These are phyloP conservation scores for Rousettus leschenaultii DNA, from an alignment of 2,113 vertebrate genomes.

Conservation along the genomic window DNA sequence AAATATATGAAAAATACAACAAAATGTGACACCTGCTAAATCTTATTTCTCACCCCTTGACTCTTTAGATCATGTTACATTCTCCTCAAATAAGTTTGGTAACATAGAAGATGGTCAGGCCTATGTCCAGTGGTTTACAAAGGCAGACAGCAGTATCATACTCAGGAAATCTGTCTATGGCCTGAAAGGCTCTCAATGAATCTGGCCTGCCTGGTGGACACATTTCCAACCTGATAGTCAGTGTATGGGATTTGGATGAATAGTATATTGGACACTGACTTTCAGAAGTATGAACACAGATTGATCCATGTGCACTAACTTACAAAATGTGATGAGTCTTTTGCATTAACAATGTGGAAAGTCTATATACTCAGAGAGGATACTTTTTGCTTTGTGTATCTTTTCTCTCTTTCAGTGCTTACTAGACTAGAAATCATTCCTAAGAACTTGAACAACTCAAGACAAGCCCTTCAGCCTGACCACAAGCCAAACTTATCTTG, in stretches of 20 bases:
- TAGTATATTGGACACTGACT: background rate
- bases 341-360: background rate
- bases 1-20: background rate
- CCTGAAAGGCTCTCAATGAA: background rate
- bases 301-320: background rate
- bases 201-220: background rate
- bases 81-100: background rate
- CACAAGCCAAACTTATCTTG: conserved; percentile 37
- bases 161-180: background rate
- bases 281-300: background rate
- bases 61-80: background rate
- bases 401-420: background rate
- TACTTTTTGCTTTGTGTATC: background rate
- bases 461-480: conserved; percentile 21
- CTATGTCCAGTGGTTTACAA: background rate
- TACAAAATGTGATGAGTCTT: background rate
- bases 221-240: background rate
- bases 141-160: background rate
- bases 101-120: background rate
- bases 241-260: background rate
- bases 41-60: background rate
- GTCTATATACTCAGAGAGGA: background rate
- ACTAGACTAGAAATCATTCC: background rate
- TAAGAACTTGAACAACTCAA: background rate
- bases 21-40: background rate